These are phyloP conservation scores for Misgurnus mizolepis DNA, from an alignment of 2,113 vertebrate species.

Conservation along the genomic window DNA sequence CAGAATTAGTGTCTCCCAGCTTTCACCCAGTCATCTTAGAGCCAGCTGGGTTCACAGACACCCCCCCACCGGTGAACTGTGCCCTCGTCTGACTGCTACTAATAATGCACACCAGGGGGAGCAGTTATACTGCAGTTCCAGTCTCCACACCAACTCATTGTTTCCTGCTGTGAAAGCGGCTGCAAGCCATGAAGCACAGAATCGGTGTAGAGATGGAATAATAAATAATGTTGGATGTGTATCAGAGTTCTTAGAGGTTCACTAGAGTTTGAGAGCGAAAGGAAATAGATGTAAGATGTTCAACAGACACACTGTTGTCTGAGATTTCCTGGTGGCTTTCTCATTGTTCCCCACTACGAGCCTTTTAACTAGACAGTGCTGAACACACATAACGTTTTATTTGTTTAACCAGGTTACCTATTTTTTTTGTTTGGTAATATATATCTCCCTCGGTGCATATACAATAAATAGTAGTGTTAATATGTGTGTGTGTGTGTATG, in stretches of 20 bases:
- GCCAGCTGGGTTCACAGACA: slow-evolving; percentile 67
- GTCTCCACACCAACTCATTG: slow-evolving; percentile 52
- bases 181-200: slow-evolving; percentile 63
- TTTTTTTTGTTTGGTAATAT: no score
- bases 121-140: slow-evolving; percentile 78
- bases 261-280: slow-evolving; percentile 25
- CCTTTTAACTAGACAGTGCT: not conserved
- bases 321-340: slow-evolving; percentile 20
- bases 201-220: slow-evolving; percentile 72
- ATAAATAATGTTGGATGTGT: slow-evolving; percentile 60
- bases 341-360: not conserved
- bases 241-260: slow-evolving; percentile 1
- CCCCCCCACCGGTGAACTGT: slow-evolving; percentile 51
- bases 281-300: slow-evolving; percentile 21
- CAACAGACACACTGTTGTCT: not conserved
- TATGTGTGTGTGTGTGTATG: no score
- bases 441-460: no score
- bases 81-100: slow-evolving; percentile 63
- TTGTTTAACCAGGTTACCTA: not conserved
- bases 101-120: slow-evolving; percentile 77
- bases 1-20: slow-evolving; percentile 52
- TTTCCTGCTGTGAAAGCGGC: slow-evolving; percentile 63
- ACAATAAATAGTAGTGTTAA: no score
- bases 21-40: slow-evolving; percentile 63
- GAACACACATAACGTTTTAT: not conserved